Conservation (phyloP, 2,113 vertebrate genomes). For the Albula goreensis region DNA sequence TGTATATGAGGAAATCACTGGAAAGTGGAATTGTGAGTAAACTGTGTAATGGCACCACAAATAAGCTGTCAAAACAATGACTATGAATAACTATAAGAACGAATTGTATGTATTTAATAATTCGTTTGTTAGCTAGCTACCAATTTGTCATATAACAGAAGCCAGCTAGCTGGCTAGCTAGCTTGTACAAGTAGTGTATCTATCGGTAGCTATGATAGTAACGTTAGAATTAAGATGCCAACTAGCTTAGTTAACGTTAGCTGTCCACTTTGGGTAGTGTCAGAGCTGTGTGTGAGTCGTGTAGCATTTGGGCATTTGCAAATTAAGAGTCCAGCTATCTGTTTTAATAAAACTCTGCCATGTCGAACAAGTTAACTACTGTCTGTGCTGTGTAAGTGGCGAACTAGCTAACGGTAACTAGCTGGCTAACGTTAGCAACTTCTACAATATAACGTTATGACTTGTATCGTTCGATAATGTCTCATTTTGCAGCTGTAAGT, state of each 20-base stretch:
- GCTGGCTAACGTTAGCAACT: not conserved
- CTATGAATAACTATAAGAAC: not conserved
- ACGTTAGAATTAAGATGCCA: not conserved
- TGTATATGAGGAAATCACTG: not conserved
- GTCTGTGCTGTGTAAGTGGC: not conserved
- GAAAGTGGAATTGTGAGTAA: slow-evolving; percentile 24
- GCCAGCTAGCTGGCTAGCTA: not conserved
- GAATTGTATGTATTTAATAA: not conserved
- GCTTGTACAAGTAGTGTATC: not conserved
- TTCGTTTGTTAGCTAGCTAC: not conserved
- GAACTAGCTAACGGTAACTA: too few species aligned
- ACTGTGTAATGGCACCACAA: not conserved
- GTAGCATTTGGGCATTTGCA: not conserved
- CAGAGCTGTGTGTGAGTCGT: not conserved
- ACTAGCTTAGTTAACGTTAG: not conserved
- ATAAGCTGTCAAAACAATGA: not conserved
- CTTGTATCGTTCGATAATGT: not conserved
- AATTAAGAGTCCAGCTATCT: not conserved
- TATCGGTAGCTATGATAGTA: too few species aligned
- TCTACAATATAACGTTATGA: not conserved
- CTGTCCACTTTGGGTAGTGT: too few species aligned
- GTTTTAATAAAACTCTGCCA: not conserved
- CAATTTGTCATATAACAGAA: not conserved
- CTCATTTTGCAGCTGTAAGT: not conserved
- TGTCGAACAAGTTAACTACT: not conserved